Evolutionary conservation across 2,888 invertebrate species (phyloP).

Genomic region (Odontocerum albicorne): DNA sequence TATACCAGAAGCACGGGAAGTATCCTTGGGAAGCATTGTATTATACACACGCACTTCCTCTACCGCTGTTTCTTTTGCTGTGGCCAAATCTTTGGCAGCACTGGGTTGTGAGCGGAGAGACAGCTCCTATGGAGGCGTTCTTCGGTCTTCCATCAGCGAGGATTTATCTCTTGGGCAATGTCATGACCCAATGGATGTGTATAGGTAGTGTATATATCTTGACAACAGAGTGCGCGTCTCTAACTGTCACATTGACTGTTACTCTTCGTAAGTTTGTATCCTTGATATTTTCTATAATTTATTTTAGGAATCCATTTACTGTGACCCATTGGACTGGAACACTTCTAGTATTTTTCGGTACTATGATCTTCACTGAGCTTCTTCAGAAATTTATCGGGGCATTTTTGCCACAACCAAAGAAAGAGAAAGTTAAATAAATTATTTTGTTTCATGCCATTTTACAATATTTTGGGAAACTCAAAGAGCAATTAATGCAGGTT

Average conservation of each 20-base stretch:
- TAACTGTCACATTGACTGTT: constrained; percentile 94
- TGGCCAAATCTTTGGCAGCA: constrained; percentile 77
- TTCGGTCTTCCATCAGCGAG: constrained; percentile 70
- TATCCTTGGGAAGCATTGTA: constrained; percentile 87
- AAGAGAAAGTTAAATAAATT: constrained; percentile 44
- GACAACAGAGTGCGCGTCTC: constrained; percentile 90
- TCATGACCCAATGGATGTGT: constrained; percentile 88
- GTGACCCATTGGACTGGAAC: constrained; percentile 90
- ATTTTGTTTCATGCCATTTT: too few relatives aligned
- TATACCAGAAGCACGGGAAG: constrained; percentile 85
- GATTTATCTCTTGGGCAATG: constrained; percentile 77
- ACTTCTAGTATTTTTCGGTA: constrained; percentile 86
- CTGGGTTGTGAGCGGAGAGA: constrained; percentile 68
- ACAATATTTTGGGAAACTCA: too few relatives aligned
- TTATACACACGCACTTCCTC: constrained; percentile 87
- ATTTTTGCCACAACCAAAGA: constrained; percentile 44
- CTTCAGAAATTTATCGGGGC: constrained; percentile 54
- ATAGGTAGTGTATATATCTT: constrained; percentile 93
- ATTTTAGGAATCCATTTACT: constrained; percentile 95
- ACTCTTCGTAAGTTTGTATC: constrained; percentile 95
- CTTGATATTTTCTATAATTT: constrained; percentile 90
- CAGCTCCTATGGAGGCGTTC: constrained; percentile 63
- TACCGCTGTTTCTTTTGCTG: constrained; percentile 87
- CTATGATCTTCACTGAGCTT: constrained; percentile 87
- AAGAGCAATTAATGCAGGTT: too few relatives aligned